phyloP scores from a whole-genome alignment of 1,140 invertebrate genomes.

The Aphaenogaster floridana region DNA sequence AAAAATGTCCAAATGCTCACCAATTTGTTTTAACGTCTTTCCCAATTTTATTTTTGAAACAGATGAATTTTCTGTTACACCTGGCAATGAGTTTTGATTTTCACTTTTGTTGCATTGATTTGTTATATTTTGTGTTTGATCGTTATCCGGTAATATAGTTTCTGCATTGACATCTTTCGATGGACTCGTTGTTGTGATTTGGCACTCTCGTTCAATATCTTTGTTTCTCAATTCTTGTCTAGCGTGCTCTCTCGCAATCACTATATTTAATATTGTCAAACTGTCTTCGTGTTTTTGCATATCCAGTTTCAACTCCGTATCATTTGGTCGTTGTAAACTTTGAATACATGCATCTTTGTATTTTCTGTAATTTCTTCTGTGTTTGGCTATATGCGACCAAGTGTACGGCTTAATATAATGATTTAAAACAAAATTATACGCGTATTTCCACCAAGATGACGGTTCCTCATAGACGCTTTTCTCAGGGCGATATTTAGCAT shows the following conservation, averaged over 20 bases:
- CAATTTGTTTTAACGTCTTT: constrained; percentile 76
- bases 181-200: constrained; percentile 31
- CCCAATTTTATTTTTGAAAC: constrained; percentile 79
- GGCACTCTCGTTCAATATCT: constrained; percentile 88
- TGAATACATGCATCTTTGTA: constrained; percentile 92
- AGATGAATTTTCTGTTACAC: constrained; percentile 48
- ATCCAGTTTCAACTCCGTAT: constrained; percentile 91
- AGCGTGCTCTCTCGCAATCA: constrained; percentile 92
- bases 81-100: constrained; percentile 5
- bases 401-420: constrained; percentile 91
- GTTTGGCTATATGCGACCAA: constrained; percentile 91
- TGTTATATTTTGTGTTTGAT: constrained; percentile 26
- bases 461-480: constrained; percentile 85
- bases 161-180: not conserved
- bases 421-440: constrained; percentile 91
- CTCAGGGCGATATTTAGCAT: constrained; percentile 84
- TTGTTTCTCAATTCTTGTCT: constrained; percentile 85
- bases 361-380: constrained; percentile 90
- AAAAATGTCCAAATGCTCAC: constrained; percentile 53
- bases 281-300: constrained; percentile 92
- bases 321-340: constrained; percentile 90
- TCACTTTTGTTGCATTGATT: constrained; percentile 22
- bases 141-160: not conserved
- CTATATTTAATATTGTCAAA: constrained; percentile 91
- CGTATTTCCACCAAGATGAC: constrained; percentile 92